Percentiles rank a stretch among this genome's conserved stretches.
Conservation (phyloP, 2,113 vertebrate species). For the Pontoporia blainvillei region DNA sequence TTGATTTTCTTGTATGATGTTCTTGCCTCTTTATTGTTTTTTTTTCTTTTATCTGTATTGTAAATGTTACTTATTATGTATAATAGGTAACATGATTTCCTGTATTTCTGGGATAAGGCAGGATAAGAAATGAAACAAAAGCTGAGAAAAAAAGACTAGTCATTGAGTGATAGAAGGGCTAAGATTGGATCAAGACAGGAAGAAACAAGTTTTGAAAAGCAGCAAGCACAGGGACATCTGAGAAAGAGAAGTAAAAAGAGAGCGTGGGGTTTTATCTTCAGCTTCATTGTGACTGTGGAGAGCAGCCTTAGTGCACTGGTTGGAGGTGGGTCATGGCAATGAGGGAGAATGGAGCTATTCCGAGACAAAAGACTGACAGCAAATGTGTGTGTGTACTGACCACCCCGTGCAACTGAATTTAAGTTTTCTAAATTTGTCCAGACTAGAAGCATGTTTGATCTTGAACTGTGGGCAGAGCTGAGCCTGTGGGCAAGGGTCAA, state of each 20-base stretch:
- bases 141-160: neutral
- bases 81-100: neutral
- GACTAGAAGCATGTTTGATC: slow-evolving; percentile 52
- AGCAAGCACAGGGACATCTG: neutral
- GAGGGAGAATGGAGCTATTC: slow-evolving; percentile 7
- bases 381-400: neutral
- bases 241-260: neutral
- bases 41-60: neutral
- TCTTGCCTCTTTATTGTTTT: neutral
- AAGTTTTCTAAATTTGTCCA: slow-evolving; percentile 53
- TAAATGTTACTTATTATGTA: neutral
- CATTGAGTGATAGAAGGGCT: neutral
- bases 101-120: neutral
- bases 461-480: neutral
- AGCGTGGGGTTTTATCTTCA: neutral
- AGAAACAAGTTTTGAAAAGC: neutral
- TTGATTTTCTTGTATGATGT: neutral
- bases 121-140: neutral
- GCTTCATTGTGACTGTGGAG: neutral
- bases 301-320: neutral
- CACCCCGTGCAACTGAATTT: neutral
- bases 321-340: neutral
- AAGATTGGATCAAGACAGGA: neutral
- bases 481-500: slow-evolving; percentile 30
- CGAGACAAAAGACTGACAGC: slow-evolving; percentile 4